Percentiles rank a stretch among this genome's conserved stretches.
phyloP scores from a whole-genome alignment of 2,888 invertebrate genomes.

The Cantharis rufa region DNA sequence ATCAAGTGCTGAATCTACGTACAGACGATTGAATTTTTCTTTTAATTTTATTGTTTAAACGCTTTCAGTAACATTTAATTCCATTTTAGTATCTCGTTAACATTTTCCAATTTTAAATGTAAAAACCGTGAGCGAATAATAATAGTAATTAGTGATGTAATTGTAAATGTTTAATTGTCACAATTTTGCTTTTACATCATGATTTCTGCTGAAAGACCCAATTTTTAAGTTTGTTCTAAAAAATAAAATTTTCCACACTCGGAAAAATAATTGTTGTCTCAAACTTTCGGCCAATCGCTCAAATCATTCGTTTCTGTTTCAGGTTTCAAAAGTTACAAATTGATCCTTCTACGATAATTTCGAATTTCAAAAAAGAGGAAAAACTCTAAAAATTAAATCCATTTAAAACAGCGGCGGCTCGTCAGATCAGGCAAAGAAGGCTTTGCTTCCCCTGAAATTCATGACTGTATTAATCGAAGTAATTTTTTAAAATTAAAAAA shows the following conservation, averaged over 20 bases:
- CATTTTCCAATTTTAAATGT: constrained; percentile 4
- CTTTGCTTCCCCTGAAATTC: no score
- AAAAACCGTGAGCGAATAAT: background rate
- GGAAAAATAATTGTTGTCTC: no score
- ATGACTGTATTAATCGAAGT: no score
- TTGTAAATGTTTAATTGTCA: background rate
- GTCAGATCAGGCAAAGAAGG: no score
- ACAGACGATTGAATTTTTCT: constrained; percentile 30
- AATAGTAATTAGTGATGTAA: background rate
- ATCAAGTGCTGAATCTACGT: constrained; percentile 53
- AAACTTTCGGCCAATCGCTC: no score
- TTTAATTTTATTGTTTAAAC: constrained; percentile 24
- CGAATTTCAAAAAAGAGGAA: no score
- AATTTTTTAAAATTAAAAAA: no score
- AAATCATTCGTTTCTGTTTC: no score
- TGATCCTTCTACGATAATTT: no score
- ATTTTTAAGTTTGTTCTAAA: background rate
- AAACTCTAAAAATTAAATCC: no score
- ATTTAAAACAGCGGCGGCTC: no score
- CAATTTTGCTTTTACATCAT: background rate
- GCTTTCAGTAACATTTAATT: constrained; percentile 25
- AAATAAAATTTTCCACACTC: background rate
- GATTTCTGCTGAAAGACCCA: background rate
- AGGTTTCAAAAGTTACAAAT: no score
- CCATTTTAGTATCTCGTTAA: constrained; percentile 13